Conservation (phyloP, 1,140 invertebrate species). For the Formica selysi region DNA sequence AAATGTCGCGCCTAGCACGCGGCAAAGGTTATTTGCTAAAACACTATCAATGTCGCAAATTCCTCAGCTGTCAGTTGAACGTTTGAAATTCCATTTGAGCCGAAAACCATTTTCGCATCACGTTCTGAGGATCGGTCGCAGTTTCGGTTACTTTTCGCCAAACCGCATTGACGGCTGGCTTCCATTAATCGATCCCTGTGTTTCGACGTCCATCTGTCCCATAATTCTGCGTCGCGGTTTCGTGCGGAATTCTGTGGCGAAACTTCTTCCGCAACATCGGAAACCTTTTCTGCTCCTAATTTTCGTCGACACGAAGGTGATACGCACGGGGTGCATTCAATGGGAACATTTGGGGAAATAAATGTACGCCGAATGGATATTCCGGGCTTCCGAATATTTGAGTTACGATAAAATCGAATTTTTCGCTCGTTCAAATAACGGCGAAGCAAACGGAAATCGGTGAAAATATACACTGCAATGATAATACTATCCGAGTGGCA, state of each 20-base stretch:
- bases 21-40: conserved; percentile 37
- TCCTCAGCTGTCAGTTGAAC: conserved; percentile 54
- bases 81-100: conserved; percentile 60
- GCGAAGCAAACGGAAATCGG: conserved; percentile 36
- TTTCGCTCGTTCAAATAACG: conserved; percentile 35
- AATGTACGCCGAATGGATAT: conserved; percentile 43
- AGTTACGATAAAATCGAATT: conserved; percentile 41
- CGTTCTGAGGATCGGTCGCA: conserved; percentile 48
- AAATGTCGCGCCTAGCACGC: conserved; percentile 22
- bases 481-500: conserved; percentile 26
- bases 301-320: conserved; percentile 46
- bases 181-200: conserved; percentile 78
- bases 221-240: conserved; percentile 78
- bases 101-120: conserved; percentile 40
- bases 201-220: conserved; percentile 64
- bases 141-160: conserved; percentile 74
- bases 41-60: conserved; percentile 34
- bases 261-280: conserved; percentile 75
- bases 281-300: conserved; percentile 77
- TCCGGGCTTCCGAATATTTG: conserved; percentile 25
- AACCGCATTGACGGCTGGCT: conserved; percentile 74
- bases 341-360: neutral
- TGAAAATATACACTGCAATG: neutral
- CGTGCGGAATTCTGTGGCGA: conserved; percentile 70
- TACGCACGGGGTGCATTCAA: neutral